These are phyloP conservation scores for Distichodus sexfasciatus DNA, from an alignment of 2,797 vertebrate genomes.

Conservation along the genomic window DNA sequence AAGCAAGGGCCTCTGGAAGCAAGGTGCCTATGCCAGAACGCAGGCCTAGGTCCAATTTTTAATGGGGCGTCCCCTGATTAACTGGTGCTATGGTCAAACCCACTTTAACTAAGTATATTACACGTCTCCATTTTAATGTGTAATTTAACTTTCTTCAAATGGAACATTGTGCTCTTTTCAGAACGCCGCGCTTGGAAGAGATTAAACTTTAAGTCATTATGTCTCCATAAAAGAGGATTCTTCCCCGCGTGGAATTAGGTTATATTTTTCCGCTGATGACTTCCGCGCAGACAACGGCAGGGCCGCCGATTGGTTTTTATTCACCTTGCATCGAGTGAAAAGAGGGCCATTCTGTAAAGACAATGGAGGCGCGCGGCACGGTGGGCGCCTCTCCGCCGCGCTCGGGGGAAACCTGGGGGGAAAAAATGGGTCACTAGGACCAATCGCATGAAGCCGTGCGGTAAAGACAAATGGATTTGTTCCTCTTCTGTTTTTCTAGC, in stretches of 20 bases:
- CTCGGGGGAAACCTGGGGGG: conserved; percentile 29
- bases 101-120: conserved; percentile 61
- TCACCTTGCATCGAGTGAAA: conserved; percentile 50
- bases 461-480: conserved; percentile 67
- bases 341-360: conserved; percentile 57
- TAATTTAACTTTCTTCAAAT: conserved; percentile 62
- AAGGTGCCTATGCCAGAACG: conserved; percentile 8
- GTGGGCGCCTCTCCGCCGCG: conserved; percentile 38
- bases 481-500: conserved; percentile 55
- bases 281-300: conserved; percentile 36
- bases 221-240: conserved; percentile 61
- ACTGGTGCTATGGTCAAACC: conserved; percentile 49
- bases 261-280: conserved; percentile 54
- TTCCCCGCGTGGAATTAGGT: conserved; percentile 52
- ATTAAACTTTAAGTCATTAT: conserved; percentile 66
- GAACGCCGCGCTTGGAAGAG: conserved; percentile 49
- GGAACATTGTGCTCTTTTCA: conserved; percentile 60
- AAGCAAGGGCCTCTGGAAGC: conserved; percentile 17
- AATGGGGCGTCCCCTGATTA: conserved; percentile 52
- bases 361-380: conserved; percentile 48
- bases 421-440: conserved; percentile 72
- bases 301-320: conserved; percentile 53
- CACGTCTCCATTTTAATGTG: conserved; percentile 63
- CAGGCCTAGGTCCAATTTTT: conserved; percentile 46
- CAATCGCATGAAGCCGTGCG: conserved; percentile 34